phyloP scores from a whole-genome alignment of 2,888 invertebrate genomes.

The Athetis lepigone region DNA sequence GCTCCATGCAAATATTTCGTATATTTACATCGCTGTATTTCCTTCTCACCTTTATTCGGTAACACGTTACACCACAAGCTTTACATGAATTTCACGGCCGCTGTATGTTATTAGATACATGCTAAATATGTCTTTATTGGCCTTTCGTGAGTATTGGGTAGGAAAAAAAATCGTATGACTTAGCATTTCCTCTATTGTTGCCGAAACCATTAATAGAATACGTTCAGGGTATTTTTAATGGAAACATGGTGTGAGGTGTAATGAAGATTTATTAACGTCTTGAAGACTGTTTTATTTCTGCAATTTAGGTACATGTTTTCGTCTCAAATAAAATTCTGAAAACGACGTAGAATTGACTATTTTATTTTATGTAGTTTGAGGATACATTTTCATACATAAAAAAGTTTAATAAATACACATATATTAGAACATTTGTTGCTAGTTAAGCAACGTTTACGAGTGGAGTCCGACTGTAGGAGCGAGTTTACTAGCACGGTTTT shows the following conservation, averaged over 20 bases:
- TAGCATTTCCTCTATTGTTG: conserved; percentile 7
- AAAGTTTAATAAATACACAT: conserved; percentile 66
- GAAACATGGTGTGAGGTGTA: not conserved
- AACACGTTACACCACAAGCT: conserved; percentile 66
- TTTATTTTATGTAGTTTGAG: conserved; percentile 28
- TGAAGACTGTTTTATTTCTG: not conserved
- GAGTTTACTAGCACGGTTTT: conserved; percentile 85
- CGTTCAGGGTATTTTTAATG: not conserved
- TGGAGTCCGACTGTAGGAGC: conserved; percentile 73
- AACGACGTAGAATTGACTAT: not conserved
- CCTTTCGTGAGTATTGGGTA: conserved; percentile 21
- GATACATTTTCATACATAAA: conserved; percentile 39
- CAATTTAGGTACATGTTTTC: not conserved
- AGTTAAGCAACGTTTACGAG: conserved; percentile 83
- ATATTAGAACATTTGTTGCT: conserved; percentile 73
- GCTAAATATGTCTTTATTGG: conserved; percentile 45
- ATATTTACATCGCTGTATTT: conserved; percentile 64
- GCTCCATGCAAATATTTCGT: conserved; percentile 63
- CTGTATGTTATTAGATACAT: conserved; percentile 58
- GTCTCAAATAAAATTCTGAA: not conserved
- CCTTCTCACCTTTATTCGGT: conserved; percentile 69
- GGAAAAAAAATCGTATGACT: conserved; percentile 20
- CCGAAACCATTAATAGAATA: not conserved
- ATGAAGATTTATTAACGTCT: not conserved
- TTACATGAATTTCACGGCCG: conserved; percentile 69